Evolutionary conservation across 2,797 vertebrate species (phyloP), one percentile per base, ranked within the genome.

Genomic region (Euthynnus affinis): DNA sequence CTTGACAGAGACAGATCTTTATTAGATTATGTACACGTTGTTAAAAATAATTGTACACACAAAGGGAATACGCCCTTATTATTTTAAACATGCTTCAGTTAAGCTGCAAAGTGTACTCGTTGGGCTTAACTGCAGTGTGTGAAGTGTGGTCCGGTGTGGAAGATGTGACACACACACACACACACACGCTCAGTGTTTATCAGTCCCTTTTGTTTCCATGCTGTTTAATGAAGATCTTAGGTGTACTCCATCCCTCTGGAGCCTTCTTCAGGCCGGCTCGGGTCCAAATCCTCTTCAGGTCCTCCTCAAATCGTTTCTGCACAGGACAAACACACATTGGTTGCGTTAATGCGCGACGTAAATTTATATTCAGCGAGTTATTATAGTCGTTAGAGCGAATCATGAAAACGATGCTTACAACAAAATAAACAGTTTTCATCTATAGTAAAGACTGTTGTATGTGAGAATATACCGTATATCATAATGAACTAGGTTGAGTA

Each of bases 261-360:
- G 96, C 79, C 9, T 88, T 95, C 91, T 92, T 97, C 88, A 99
- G 92, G 48, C 98, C 97, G 0, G 98, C 97, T 88, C 87, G 93
- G 75, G 8, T 96, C 96, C 97, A 97, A 84, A 99, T 93, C 69
- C 93, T 95, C 42, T 86, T 84, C 85, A 99, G 86, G 62, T 99
- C 97, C 0, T 79, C 90, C 91, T 99, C 98, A 82, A 99, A 98
- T 42, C 76, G 93, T 64, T 75, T 71, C 98, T 99, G 86, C 15
- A 59, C 14, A 22, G 14, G 23, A 78, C 4, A 72, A 91, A 71
- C 23, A 72, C 44, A 79, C 9, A 78, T 44, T 17, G 12, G 8
- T 9, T 23, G 40, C 46, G 20, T 40, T 37, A 25, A 27, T 23
- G 4, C 9, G 27, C 1, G 13, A 57, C 22, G 13, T 27, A 23